Evolutionary conservation across 2,888 invertebrate species (phyloP), one percentile per base, ranked within the genome.

Genomic region (Lepas anatifera): DNA sequence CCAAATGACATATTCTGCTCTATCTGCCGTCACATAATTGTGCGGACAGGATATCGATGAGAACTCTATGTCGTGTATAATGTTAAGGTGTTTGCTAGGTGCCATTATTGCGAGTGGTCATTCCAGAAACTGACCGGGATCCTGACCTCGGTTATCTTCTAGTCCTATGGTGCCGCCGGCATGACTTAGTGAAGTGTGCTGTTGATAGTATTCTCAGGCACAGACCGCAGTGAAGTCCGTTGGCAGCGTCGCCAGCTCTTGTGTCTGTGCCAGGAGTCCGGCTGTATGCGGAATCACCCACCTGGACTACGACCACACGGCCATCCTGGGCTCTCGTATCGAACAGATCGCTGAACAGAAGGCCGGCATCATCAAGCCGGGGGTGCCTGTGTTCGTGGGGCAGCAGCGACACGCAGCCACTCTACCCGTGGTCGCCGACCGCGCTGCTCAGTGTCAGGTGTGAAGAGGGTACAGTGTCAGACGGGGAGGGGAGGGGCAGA

Each of bases 331-430:
- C 2, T 81, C 86, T 71, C 92, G 91, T 0, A 77, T 99, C 22
- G 85, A 88, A 48, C 85, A 90, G 77, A 99, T 99, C 74, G 95
- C 99, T 0, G 88, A 87, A 82, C 92, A 98, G 75, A 99, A 99
- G 81, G 89, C 93, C 0, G 99, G 99, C 13, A 92, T 99, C 74
- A 91, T 99, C 83, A 99, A 98, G 80, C 79, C 81, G 0, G 81
- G 83, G 29, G 84, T 87, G 69, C 81, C 84, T 73, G 90, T 89
- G 1, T 89, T 89, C 76, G 92, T 92, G 0, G 87, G 89, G 2
- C 80, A 81, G 0, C 77, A 76, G 48, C 89, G 89, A 75, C 83
- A 85, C 0, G 76, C 80, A 0, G 75, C 77, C 71, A 92, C 89
- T 0, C 82, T 91, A 81, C 76, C 82, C 3, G 86, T 95, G 18